Evolutionary conservation across 1,140 invertebrate species (phyloP).

Genomic region (Halictus rubicundus): DNA sequence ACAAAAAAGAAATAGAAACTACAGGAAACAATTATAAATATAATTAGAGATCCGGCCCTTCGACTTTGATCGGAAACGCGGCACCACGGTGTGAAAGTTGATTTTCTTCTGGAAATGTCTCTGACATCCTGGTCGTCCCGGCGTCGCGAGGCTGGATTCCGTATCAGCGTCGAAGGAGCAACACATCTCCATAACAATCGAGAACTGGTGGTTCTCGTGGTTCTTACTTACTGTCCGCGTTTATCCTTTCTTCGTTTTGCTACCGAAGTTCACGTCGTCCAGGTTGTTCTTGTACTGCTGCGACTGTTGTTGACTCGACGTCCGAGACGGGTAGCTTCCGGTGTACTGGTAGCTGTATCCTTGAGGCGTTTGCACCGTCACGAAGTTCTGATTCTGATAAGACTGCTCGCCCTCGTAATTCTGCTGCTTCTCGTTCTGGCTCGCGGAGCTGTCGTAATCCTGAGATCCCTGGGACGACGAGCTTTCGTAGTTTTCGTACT

Average conservation of each 20-base stretch:
- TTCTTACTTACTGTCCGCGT: too few relatives aligned
- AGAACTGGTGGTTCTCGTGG: neutral
- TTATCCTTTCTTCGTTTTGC: slow-evolving; percentile 59
- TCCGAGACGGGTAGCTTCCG: slow-evolving; percentile 65
- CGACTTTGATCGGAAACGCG: neutral
- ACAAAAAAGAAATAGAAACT: neutral
- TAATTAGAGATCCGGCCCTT: slow-evolving; percentile 2
- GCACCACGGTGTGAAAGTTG: neutral
- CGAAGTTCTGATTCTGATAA: slow-evolving; percentile 65
- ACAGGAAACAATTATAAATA: slow-evolving; percentile 7
- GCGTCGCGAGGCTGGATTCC: neutral
- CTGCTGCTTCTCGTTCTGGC: slow-evolving; percentile 32
- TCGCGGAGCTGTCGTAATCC: slow-evolving; percentile 36
- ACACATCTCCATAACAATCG: slow-evolving; percentile 12
- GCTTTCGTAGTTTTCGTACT: slow-evolving; percentile 69
- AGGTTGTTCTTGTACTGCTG: slow-evolving; percentile 62
- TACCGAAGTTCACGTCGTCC: slow-evolving; percentile 67
- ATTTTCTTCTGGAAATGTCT: neutral
- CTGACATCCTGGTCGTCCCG: neutral
- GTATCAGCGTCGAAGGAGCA: slow-evolving; percentile 7
- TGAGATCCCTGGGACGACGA: neutral
- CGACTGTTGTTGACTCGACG: slow-evolving; percentile 45
- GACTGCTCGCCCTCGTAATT: slow-evolving; percentile 53
- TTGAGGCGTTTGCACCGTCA: slow-evolving; percentile 63
- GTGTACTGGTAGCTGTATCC: slow-evolving; percentile 70